Evolutionary conservation across 2,797 vertebrate genomes (phyloP), one percentile per base, ranked within the genome.

Genomic region (Labeo calbasu): DNA sequence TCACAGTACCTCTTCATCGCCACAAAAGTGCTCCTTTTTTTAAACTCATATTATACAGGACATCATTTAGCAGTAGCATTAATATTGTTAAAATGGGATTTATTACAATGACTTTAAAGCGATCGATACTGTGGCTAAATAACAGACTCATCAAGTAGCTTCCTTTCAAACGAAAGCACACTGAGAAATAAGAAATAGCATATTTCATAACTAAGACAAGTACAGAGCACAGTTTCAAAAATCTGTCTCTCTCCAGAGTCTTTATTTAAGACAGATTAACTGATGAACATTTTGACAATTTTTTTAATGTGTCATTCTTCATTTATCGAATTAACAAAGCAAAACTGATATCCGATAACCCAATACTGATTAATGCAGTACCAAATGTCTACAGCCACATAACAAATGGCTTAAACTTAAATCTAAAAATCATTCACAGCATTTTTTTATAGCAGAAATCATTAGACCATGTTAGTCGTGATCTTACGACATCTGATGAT

Each of bases 11-110:
- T 43, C 36, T 77, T 61, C n/a, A 77, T 46, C 4, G 36, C 61
- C 75, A 77, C 21, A 25, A 77, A 77, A 77, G 55, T 25, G 55
- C 55, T 61, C 14, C 36, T 77, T 77, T 77, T 77, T 10, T 46
- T 9, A 46, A 61, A 46, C 55, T 61, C 40, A 19, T 25, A 61
- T 77, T 77, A 61, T 77, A 46, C 75, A 61, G 36, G 75, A 61
- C 75, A 61, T 77, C 55, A 77, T 77, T 77, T 43, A 25, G 40
- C 15, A 28, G 12, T 3, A 46, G 25, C 36, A 61, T 61, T 61
- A 77, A 77, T 46, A 77, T 25, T 46, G 55, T 77, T 77, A 61
- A 46, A 43, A 46, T 77, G 36, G 12, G 21, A 46, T 61, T 76
- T 61, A 77, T 10, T 25, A 61, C 75, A 25, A 25, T 61, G 40